Base-by-base conservation (phyloP, 2,797 vertebrate species). In the Melanotaenia nigrans region DNA sequence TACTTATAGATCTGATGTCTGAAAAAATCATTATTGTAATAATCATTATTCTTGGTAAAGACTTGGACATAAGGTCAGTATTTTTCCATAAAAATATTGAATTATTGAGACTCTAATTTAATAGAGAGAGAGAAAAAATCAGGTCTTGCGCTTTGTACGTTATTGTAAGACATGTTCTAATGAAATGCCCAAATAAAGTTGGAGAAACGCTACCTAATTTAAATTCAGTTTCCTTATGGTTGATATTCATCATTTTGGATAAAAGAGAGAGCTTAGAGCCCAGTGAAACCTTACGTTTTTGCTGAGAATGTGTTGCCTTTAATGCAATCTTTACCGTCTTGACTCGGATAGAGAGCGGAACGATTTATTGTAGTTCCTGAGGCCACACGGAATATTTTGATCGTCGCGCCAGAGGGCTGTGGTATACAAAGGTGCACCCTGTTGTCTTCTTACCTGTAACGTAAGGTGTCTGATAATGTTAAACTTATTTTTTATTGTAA, bases 331-430 rank as follows among this genome's bases (percentile, higher is more conserved):
- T 51, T 51, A 51, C n/a, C 47, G 20, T 35, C 1, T 47, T 18
- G 13, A 38, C 13, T 14, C 22, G 0, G 8, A 5, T 12, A 18
- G 11, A 0, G 6, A 9, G 0, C 57, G 91, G 92, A 93, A 93
- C 89, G 0, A 1, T 73, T 75, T 4, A 0, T 5, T 42, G 0
- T 5, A 20, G 10, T 3, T 0, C 12, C 0, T 18, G 42, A 25
- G 16, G 2, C 3, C 18, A 14, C 25, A 77, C 91, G 93, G 92
- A 87, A 14, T 73, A 24, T 90, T 90, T 83, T 86, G 14, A 63
- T 11, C 1, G 90, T 71, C 61, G 77, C 88, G 85, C 89, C 33
- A 16, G 3, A 6, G 6, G 81, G 28, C 81, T 83, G 80, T 82
- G 51, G 51, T 58, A 65, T 76, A 53, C 62, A 66, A 67, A 73